These are phyloP conservation scores for Ladona fulva DNA, from an alignment of 1,140 invertebrate species.

Conservation along the genomic window DNA sequence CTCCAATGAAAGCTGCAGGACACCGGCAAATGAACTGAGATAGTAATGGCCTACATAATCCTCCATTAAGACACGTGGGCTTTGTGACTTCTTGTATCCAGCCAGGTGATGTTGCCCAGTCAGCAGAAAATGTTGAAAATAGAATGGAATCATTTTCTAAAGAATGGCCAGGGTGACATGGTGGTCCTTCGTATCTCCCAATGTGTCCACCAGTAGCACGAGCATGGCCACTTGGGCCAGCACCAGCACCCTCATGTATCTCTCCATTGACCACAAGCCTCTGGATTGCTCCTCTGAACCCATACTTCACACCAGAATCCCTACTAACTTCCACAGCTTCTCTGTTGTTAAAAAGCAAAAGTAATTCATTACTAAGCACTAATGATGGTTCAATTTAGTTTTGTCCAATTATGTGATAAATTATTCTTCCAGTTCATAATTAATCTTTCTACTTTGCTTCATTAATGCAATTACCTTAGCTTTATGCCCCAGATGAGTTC, in stretches of 20 bases:
- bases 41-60: constrained; percentile 63
- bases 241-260: constrained; percentile 30
- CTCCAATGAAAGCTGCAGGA: constrained; percentile 52
- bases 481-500: too few relatives aligned
- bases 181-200: constrained; percentile 54
- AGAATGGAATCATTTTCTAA: neutral
- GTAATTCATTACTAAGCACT: constrained; percentile 13
- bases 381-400: constrained; percentile 15
- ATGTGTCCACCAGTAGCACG: constrained; percentile 40
- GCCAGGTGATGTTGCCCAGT: neutral
- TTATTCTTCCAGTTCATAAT: neutral
- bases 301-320: constrained; percentile 59
- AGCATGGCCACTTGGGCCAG: constrained; percentile 40
- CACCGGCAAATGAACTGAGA: constrained; percentile 64
- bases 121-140: neutral
- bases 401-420: neutral
- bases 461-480: too few relatives aligned
- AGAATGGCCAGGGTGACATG: constrained; percentile 42
- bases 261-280: constrained; percentile 73
- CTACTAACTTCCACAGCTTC: constrained; percentile 59
- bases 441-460: too few relatives aligned
- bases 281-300: constrained; percentile 76
- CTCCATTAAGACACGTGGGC: constrained; percentile 64
- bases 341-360: constrained; percentile 35
- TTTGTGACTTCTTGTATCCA: constrained; percentile 30